Percentiles rank a stretch among this genome's conserved stretches.
phyloP scores from a whole-genome alignment of 2,113 vertebrate species.

The Siphamia tubifer region DNA sequence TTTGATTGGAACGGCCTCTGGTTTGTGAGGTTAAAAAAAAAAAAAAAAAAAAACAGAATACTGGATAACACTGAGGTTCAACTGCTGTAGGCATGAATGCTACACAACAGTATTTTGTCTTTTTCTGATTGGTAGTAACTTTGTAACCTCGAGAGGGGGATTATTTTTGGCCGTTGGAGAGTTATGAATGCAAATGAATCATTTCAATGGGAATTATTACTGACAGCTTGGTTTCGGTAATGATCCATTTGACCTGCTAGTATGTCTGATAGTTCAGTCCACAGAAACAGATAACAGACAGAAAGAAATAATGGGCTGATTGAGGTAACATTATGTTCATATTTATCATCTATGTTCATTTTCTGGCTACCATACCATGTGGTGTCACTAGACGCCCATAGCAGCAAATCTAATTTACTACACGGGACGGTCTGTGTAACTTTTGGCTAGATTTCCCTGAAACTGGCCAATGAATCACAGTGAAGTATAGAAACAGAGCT shows the following conservation, averaged over 20 bases:
- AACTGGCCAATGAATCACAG: no score
- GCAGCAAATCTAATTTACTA: no score
- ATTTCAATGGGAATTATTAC: not conserved
- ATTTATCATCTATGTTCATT: no score
- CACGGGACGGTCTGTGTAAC: no score
- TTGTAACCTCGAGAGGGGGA: not conserved
- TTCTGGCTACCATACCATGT: no score
- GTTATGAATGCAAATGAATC: no score
- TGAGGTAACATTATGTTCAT: no score
- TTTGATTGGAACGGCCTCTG: constrained; percentile 47
- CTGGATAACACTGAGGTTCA: not conserved
- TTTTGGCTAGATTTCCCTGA: no score
- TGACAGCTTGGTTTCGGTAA: not conserved
- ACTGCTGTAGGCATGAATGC: not conserved
- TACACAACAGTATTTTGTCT: not conserved
- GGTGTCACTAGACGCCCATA: no score
- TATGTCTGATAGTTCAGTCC: not conserved
- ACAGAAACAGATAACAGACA: not conserved
- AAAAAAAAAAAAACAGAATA: constrained; percentile 9
- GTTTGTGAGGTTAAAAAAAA: constrained; percentile 30
- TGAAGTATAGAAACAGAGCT: no score
- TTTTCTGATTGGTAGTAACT: not conserved
- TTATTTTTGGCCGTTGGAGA: not conserved
- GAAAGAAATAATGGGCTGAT: no score
- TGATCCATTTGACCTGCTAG: not conserved